Base-by-base conservation (phyloP, 2,113 vertebrate genomes). In the Megaceryle torquata region DNA sequence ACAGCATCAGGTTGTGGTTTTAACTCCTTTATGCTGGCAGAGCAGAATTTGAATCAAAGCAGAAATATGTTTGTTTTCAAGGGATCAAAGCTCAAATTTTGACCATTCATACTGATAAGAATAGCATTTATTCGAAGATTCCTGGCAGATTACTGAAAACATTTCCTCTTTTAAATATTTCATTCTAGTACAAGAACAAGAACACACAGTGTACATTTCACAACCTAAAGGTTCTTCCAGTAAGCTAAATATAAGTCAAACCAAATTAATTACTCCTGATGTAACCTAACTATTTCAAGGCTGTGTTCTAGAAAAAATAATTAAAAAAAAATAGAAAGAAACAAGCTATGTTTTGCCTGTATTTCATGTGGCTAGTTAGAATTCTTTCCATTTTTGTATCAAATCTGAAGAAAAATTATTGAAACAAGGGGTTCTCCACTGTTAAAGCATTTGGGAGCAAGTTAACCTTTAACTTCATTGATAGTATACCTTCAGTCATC, bases 101-200 rank as follows among this genome's bases (percentile, higher is more conserved):
- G 88, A 91, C 68, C 60, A 74, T 88, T 97, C n/a, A 28, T 64
- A 35, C 26, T 74, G 43, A 78, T 20, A 85, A 26, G 41, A 77
- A 72, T 16, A 37, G 35, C 9, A 18, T 75, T 83, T 80, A 82
- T 71, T 92, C 39, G 75, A 60, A 92, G 90, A 88, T 68, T 95
- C 86, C 95, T 89, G 91, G 80, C 94, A 95, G 75, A 83, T 89
- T 93, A 89, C 86, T 92, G 92, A 97, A 97, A 95, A 82, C 59
- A 56, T 94, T 96, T 96, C 96, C 95, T 95, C 97, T 97, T 91
- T 91, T 81, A 92, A 92, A 74, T 81, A 93, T 93, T 94, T 91
- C 91, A 79, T 86, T 89, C 82, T 84, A 96, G 88, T n/a, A 88
- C 69, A 94, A 88, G 88, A 46, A 96, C 92, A 96, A 97, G 91